Base-by-base conservation (phyloP, 53 echinoderm and acorn worm genomes). In the Hippasteria phrygiana region DNA sequence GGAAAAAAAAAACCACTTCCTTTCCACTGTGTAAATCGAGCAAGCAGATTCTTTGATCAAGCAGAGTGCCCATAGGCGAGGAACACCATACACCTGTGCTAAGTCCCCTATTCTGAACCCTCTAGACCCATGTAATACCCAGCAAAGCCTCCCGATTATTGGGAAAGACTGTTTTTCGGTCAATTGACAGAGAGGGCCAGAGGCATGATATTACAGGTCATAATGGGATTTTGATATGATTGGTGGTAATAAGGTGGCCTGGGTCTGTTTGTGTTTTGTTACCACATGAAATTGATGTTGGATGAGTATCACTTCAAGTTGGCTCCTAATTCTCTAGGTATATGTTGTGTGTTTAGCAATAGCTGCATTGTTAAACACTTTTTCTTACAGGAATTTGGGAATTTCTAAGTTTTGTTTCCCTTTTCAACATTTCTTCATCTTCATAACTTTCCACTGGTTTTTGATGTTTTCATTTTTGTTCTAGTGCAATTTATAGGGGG, bases 181-280 rank as follows among this genome's bases (percentile, higher is more conserved):
- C 78, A 78, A 78, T 56, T 78, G 78, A 62, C 12, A 39, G 78
- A 20, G 62, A 38, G n/a, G 26, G 78, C 78, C 78, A 40, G 12
- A 17, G 59, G 78, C 59, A 41, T 78, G 59, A 78, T 78, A 78
- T 78, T 78, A 78, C 78, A 55, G 78, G 20, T 37, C 55, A 78
- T 78, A 78, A 78, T 78, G 78, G 78, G 78, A 78, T 78, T 78
- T 78, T 78, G 78, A 78, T 78, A 78, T 78, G 78, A 78, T 54
- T 62, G 37, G 78, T 78, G 54, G 78, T 55, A 55, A 78, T 62
- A 56, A n/a, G 13, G 18, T 17, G 78, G 37, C 59, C 78, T 17
- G 40, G 56, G 39, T 38, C 56, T 78, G 78, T 78, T 78, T 78
- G 24, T 62, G 56, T 78, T 77, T 62, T 59, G n/a, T 62, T 66